These are phyloP conservation scores for Tortrix viridana DNA, from an alignment of 2,888 invertebrate species.

Conservation along the genomic window DNA sequence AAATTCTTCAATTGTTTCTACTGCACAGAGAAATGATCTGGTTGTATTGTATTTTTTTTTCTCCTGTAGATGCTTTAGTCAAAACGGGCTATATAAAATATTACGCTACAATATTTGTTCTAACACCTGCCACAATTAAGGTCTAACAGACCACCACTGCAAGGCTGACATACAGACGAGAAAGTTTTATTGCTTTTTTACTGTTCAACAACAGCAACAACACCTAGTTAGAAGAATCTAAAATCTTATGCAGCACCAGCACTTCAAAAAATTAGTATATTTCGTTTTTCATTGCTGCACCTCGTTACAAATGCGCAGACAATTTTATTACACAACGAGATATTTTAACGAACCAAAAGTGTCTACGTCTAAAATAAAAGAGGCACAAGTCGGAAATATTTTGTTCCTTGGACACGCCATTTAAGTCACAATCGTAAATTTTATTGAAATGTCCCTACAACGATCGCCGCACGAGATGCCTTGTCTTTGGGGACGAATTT, in stretches of 20 bases:
- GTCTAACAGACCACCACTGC: too few species aligned
- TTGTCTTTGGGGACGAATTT: slow-evolving; percentile 82
- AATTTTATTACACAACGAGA: slow-evolving; percentile 76
- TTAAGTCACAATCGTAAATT: slow-evolving; percentile 84
- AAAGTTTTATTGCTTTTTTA: too few species aligned
- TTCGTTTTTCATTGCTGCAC: slow-evolving; percentile 68
- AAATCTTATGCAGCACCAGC: slow-evolving; percentile 42
- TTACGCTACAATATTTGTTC: too few species aligned
- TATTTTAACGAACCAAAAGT: slow-evolving; percentile 78
- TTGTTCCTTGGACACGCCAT: slow-evolving; percentile 79
- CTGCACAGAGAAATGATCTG: too few species aligned
- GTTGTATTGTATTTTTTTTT: too few species aligned
- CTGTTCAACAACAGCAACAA: too few species aligned
- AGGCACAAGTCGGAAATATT: slow-evolving; percentile 73
- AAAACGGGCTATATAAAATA: too few species aligned
- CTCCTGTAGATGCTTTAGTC: too few species aligned
- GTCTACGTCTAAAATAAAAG: slow-evolving; percentile 75
- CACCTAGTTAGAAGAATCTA: too few species aligned
- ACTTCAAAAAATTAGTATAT: slow-evolving; percentile 52
- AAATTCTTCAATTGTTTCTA: too few species aligned
- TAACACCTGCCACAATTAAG: too few species aligned
- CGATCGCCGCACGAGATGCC: slow-evolving; percentile 81
- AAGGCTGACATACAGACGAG: too few species aligned
- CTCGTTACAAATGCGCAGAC: slow-evolving; percentile 66
- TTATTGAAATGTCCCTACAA: slow-evolving; percentile 83